phyloP scores from a whole-genome alignment of 1,140 invertebrate genomes.

The Trichoplusia ni region DNA sequence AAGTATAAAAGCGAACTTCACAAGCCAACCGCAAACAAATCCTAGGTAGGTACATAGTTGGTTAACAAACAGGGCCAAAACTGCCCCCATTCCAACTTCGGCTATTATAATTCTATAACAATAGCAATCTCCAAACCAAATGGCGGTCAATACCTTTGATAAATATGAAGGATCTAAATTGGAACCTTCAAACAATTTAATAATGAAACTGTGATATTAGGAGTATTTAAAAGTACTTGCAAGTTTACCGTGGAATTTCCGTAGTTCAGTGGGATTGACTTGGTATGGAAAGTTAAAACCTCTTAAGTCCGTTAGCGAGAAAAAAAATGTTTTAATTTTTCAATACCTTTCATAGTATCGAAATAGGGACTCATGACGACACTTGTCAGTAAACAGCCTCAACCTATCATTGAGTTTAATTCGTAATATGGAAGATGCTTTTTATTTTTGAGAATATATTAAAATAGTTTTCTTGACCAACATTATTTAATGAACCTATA shows the following conservation, averaged over 20 bases:
- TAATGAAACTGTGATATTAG: constrained; percentile 33
- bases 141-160: constrained; percentile 39
- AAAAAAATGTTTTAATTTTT: too few species aligned
- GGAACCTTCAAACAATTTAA: constrained; percentile 34
- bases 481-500: too few species aligned
- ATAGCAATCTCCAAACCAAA: constrained; percentile 33
- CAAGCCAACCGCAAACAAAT: neutral
- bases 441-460: too few species aligned
- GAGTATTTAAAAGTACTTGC: constrained; percentile 29
- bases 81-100: constrained; percentile 13
- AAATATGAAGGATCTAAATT: constrained; percentile 30
- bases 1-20: too few species aligned
- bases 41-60: constrained; percentile 23
- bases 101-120: constrained; percentile 29
- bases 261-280: constrained; percentile 4
- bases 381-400: too few species aligned
- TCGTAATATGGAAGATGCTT: too few species aligned
- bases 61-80: constrained; percentile 19
- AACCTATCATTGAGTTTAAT: too few species aligned
- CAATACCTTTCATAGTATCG: too few species aligned
- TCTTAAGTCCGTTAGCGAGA: too few species aligned
- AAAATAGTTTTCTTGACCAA: too few species aligned
- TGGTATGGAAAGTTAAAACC: neutral
- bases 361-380: too few species aligned
- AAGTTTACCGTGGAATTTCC: constrained; percentile 16